phyloP scores from a whole-genome alignment of 2,113 vertebrate species.

The Narcine bancroftii region DNA sequence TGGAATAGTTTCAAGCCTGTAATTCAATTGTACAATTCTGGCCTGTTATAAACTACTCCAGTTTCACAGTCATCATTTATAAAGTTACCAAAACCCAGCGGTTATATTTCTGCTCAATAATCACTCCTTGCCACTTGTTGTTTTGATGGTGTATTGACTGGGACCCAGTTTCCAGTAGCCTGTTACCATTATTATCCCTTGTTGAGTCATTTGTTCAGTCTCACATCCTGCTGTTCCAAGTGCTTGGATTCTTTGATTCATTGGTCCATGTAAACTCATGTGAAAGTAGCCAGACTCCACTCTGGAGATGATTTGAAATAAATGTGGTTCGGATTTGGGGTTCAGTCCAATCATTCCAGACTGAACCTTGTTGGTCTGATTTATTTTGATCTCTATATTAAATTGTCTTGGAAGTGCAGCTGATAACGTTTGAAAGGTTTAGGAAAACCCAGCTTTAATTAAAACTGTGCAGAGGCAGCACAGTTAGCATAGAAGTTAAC shows the following conservation, averaged over 20 bases:
- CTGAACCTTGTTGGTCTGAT: too few species aligned
- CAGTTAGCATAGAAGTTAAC: too few species aligned
- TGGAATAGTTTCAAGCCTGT: not conserved
- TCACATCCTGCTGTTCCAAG: not conserved
- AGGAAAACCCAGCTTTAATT: too few species aligned
- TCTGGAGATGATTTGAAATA: too few species aligned
- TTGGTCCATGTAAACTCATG: too few species aligned
- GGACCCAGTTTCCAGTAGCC: not conserved
- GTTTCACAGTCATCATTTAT: not conserved
- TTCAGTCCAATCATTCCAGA: too few species aligned
- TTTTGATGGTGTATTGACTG: not conserved
- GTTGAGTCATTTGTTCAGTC: not conserved
- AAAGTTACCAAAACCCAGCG: not conserved
- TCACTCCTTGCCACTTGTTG: not conserved
- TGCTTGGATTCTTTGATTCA: not conserved
- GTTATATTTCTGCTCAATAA: not conserved
- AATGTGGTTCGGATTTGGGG: too few species aligned
- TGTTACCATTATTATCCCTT: not conserved
- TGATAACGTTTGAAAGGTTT: too few species aligned
- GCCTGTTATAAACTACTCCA: not conserved
- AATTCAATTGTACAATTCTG: not conserved
- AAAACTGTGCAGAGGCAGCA: too few species aligned
- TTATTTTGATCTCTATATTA: too few species aligned
- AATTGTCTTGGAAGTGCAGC: too few species aligned
- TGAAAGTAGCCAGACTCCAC: too few species aligned